Evolutionary conservation across 2,888 invertebrate genomes (phyloP).

Genomic region (Ptilodon capucinus): DNA sequence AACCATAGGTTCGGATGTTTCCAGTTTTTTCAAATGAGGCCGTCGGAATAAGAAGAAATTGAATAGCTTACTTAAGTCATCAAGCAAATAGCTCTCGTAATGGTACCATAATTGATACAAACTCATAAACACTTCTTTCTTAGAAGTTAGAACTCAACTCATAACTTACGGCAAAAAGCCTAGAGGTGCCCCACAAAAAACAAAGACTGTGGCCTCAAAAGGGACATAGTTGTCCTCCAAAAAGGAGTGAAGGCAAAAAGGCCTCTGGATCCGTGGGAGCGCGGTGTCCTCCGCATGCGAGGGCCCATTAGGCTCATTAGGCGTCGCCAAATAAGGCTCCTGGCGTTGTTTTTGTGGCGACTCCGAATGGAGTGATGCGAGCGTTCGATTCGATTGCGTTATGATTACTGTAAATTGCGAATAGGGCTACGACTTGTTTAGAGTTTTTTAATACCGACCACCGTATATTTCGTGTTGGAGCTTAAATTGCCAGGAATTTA

Average conservation of each 20-base stretch:
- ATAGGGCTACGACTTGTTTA: not conserved
- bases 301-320: conserved; percentile 3
- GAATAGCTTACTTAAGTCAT: not conserved
- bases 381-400: not conserved
- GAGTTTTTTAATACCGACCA: not conserved
- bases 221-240: conserved; percentile 1
- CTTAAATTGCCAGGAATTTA: not conserved
- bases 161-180: not conserved
- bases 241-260: conserved; percentile 2
- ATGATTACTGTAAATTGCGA: not conserved
- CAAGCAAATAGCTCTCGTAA: not conserved
- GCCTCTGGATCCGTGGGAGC: not conserved
- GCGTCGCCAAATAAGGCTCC: conserved; percentile 1
- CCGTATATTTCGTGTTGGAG: not conserved
- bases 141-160: not conserved
- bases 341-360: not conserved
- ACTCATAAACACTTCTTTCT: not conserved
- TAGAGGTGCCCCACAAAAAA: not conserved
- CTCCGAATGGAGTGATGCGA: not conserved
- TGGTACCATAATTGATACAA: not conserved
- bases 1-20: no score
- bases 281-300: not conserved
- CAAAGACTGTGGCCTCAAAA: not conserved
- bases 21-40: no score
- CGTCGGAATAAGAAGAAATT: not conserved